Percentiles rank a stretch among this genome's conserved stretches.
These are phyloP conservation scores for Edolisoma coerulescens DNA, from an alignment of 2,113 vertebrate genomes.

Conservation along the genomic window DNA sequence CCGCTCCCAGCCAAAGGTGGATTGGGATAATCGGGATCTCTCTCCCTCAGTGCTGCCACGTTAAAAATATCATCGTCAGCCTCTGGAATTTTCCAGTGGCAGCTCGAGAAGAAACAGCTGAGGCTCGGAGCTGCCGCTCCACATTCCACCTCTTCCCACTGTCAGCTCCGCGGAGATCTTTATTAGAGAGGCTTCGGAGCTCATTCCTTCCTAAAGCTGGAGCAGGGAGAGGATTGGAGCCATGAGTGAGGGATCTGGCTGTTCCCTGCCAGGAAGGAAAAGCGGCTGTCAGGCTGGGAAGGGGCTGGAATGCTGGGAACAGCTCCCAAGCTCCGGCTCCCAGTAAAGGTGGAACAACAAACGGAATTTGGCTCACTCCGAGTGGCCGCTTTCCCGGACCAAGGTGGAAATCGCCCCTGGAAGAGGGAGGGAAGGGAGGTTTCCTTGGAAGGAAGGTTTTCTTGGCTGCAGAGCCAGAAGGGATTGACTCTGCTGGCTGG, in stretches of 20 bases:
- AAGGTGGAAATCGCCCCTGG: background rate
- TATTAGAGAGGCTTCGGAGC: slow-evolving; percentile 63
- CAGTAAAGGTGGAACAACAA: background rate
- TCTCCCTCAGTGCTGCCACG: background rate
- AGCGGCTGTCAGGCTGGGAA: slow-evolving; percentile 44
- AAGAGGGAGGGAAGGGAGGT: background rate
- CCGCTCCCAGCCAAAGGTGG: background rate
- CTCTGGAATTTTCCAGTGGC: slow-evolving; percentile 69
- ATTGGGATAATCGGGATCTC: background rate
- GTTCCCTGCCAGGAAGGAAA: slow-evolving; percentile 35
- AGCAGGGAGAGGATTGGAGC: slow-evolving; percentile 33
- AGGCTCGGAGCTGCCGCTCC: slow-evolving; percentile 57
- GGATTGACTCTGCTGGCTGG: background rate
- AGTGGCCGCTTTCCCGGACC: background rate
- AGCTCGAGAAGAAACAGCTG: slow-evolving; percentile 74
- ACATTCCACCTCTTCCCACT: slow-evolving; percentile 62
- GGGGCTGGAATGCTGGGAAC: background rate
- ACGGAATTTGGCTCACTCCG: background rate
- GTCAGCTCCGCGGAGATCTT: slow-evolving; percentile 72
- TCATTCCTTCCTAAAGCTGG: slow-evolving; percentile 39
- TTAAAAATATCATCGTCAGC: slow-evolving; percentile 75
- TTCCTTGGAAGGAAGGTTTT: background rate
- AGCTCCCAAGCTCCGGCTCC: background rate
- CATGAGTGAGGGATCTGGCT: background rate
- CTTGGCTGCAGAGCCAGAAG: background rate